Percentiles rank a stretch among this genome's conserved stretches.
phyloP scores from a whole-genome alignment of 1,140 invertebrate genomes.

The Heterodera carotae region DNA sequence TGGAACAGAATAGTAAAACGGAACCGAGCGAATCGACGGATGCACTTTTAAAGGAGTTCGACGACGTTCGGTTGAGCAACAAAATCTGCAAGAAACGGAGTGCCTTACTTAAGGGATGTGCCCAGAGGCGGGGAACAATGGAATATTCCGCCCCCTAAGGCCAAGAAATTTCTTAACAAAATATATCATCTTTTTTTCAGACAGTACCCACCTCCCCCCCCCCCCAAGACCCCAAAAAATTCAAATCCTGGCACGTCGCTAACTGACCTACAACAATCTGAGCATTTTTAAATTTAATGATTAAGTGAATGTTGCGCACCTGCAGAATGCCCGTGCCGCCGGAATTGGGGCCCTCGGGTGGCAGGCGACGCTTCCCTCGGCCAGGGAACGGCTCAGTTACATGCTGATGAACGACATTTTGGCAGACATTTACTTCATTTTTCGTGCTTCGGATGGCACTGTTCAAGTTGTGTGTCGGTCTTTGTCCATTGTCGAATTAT shows the following conservation, averaged over 20 bases:
- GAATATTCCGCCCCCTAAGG: too few relatives aligned
- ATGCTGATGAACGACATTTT: slow-evolving; percentile 80
- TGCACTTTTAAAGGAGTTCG: neutral
- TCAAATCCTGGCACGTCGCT: too few relatives aligned
- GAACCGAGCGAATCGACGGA: neutral
- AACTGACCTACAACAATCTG: too few relatives aligned
- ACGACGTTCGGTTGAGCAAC: neutral
- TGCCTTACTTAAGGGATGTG: too few relatives aligned
- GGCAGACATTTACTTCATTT: slow-evolving; percentile 80
- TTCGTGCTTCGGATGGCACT: slow-evolving; percentile 69
- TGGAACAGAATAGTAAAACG: neutral
- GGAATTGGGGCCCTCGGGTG: slow-evolving; percentile 29
- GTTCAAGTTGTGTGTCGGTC: slow-evolving; percentile 54
- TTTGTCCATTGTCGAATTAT: slow-evolving; percentile 24
- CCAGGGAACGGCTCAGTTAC: slow-evolving; percentile 77
- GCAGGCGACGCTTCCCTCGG: slow-evolving; percentile 73
- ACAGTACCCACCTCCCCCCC: too few relatives aligned
- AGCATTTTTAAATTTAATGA: neutral
- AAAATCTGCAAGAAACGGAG: slow-evolving; percentile 5
- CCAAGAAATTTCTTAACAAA: too few relatives aligned
- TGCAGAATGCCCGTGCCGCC: neutral
- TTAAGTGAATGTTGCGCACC: slow-evolving; percentile 3
- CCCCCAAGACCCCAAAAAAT: too few relatives aligned
- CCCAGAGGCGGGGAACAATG: too few relatives aligned
- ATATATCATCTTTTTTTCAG: too few relatives aligned